These are phyloP conservation scores for Panthera uncia DNA, from an alignment of 2,113 vertebrate genomes.

Conservation along the genomic window DNA sequence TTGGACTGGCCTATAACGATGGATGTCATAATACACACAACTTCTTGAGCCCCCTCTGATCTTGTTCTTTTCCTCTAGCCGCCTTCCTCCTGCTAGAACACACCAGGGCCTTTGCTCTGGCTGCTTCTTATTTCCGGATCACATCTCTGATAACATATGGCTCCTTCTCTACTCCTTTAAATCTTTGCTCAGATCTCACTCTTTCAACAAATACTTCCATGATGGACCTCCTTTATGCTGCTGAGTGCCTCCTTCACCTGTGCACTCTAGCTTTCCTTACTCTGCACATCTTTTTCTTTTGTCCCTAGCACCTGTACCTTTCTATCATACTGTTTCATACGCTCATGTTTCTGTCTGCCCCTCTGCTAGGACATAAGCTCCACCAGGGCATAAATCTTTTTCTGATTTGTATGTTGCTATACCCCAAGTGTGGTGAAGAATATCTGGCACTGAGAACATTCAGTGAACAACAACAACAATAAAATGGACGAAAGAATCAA, in stretches of 20 bases:
- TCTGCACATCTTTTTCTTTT: background rate
- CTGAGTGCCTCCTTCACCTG: background rate
- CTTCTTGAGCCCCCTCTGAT: background rate
- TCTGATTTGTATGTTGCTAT: background rate
- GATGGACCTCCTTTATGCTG: background rate
- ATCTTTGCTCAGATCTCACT: background rate
- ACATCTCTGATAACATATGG: background rate
- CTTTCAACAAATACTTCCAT: background rate
- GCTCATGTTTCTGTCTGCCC: background rate
- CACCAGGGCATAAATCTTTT: background rate
- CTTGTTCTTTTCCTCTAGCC: too few relatives aligned
- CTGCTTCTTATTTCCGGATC: background rate
- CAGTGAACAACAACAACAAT: background rate
- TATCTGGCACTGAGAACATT: background rate
- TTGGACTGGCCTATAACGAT: background rate
- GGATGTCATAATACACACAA: fast-evolving
- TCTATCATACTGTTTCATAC: background rate
- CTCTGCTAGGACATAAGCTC: background rate
- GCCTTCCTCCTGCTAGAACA: background rate
- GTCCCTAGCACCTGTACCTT: background rate
- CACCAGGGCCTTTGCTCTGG: background rate
- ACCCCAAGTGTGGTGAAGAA: background rate
- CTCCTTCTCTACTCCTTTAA: background rate
- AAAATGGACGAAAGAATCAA: background rate
- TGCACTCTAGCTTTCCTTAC: background rate